Conservation (phyloP, 2,797 vertebrate genomes). For the Parotocinclus haroldoi region DNA sequence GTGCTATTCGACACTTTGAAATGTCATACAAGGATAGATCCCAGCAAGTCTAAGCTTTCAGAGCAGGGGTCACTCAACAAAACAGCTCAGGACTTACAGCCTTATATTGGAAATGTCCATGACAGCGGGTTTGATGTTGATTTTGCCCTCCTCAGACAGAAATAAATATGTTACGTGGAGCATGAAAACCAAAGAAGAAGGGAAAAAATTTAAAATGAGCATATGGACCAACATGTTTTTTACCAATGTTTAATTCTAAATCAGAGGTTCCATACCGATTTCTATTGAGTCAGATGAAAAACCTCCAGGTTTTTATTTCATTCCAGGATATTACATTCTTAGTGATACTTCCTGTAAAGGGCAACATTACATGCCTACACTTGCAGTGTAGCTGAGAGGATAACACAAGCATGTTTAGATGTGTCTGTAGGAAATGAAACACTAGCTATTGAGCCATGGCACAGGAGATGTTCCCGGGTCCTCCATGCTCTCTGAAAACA, state of each 20-base stretch:
- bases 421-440: constrained; percentile 30
- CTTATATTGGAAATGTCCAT: constrained; percentile 40
- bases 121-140: constrained; percentile 18
- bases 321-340: constrained; percentile 21
- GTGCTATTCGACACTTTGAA: constrained; percentile 31
- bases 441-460: constrained; percentile 14
- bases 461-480: constrained; percentile 30
- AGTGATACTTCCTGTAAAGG: constrained; percentile 13
- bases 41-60: constrained; percentile 29
- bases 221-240: constrained; percentile 8
- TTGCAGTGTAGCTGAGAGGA: constrained; percentile 9
- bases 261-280: not conserved
- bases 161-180: constrained; percentile 27
- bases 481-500: constrained; percentile 35
- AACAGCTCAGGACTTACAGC: constrained; percentile 23
- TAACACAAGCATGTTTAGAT: constrained; percentile 33
- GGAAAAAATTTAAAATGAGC: no score
- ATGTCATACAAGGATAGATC: constrained; percentile 42
- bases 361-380: constrained; percentile 17
- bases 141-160: constrained; percentile 28
- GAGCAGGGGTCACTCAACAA: constrained; percentile 32
- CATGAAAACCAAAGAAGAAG: constrained; percentile 20
- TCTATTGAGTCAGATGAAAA: not conserved
- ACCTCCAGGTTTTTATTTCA: constrained; percentile 17
- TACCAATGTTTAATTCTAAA: constrained; percentile 18